Conservation (phyloP, 2,888 invertebrate genomes). For the Ernsta delagoae region DNA sequence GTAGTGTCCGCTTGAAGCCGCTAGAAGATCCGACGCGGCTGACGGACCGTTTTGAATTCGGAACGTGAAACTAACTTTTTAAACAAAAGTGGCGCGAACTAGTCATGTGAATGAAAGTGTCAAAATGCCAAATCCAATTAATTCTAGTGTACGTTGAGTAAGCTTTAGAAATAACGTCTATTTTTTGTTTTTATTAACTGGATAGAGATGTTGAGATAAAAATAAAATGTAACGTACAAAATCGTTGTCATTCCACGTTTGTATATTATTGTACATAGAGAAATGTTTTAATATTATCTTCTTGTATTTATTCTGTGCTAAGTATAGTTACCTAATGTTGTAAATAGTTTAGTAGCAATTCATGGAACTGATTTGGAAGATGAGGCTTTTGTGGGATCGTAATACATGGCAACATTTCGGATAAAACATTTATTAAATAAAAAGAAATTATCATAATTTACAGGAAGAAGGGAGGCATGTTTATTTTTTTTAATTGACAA, state of each 20-base stretch:
- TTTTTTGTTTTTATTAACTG: slow-evolving; percentile 31
- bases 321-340: slow-evolving; percentile 63
- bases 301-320: slow-evolving; percentile 69
- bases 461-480: no score
- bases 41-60: slow-evolving; percentile 51
- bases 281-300: slow-evolving; percentile 57
- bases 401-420: slow-evolving; percentile 34
- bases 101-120: slow-evolving; percentile 47
- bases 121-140: slow-evolving; percentile 47
- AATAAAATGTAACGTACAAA: slow-evolving; percentile 76
- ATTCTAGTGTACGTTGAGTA: slow-evolving; percentile 35
- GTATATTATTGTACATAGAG: slow-evolving; percentile 77
- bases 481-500: no score
- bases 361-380: slow-evolving; percentile 53
- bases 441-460: no score
- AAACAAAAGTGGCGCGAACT: slow-evolving; percentile 49
- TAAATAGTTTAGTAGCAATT: slow-evolving; percentile 60
- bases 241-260: slow-evolving; percentile 70
- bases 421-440: no score
- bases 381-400: slow-evolving; percentile 26
- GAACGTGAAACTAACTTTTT: slow-evolving; percentile 43
- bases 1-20: slow-evolving; percentile 78
- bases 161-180: slow-evolving; percentile 30
- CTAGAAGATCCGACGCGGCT: slow-evolving; percentile 55
- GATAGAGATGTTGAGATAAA: slow-evolving; percentile 35